Conservation (phyloP, 1,140 invertebrate genomes). For the Saccostrea cuccullata region DNA sequence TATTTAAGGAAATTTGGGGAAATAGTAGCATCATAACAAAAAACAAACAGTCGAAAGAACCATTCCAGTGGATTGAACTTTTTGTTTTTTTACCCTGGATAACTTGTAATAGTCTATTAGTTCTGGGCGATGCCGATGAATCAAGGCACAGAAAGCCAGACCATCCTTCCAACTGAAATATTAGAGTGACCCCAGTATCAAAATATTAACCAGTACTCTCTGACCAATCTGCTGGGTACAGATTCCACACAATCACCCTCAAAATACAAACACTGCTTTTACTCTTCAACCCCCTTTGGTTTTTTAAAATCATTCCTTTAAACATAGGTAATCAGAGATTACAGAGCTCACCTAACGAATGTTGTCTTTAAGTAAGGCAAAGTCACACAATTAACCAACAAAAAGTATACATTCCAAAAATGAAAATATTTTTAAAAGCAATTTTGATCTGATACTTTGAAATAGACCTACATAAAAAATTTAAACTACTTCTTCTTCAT, state of each 20-base stretch:
- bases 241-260: not conserved
- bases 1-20: not conserved
- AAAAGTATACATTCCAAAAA: too few relatives aligned
- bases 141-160: constrained; percentile 99
- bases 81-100: constrained; percentile 85
- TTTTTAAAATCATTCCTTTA: not conserved
- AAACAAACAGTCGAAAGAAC: constrained; percentile 5
- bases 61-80: constrained; percentile 30
- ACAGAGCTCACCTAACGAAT: too few relatives aligned
- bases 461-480: too few relatives aligned
- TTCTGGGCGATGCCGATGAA: constrained; percentile 99
- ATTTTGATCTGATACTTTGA: too few relatives aligned
- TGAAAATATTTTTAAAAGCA: too few relatives aligned
- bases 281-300: not conserved
- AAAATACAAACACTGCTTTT: not conserved
- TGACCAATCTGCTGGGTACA: not conserved
- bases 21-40: not conserved
- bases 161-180: constrained; percentile 88
- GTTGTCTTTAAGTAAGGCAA: too few relatives aligned
- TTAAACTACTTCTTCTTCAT: too few relatives aligned
- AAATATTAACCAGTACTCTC: not conserved
- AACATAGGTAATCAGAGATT: too few relatives aligned
- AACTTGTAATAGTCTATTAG: constrained; percentile 99
- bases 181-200: constrained; percentile 6
- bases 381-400: too few relatives aligned